Percentiles rank a stretch among this genome's conserved stretches.
phyloP scores from a whole-genome alignment of 1,140 invertebrate genomes.

The Acromyrmex heyeri region DNA sequence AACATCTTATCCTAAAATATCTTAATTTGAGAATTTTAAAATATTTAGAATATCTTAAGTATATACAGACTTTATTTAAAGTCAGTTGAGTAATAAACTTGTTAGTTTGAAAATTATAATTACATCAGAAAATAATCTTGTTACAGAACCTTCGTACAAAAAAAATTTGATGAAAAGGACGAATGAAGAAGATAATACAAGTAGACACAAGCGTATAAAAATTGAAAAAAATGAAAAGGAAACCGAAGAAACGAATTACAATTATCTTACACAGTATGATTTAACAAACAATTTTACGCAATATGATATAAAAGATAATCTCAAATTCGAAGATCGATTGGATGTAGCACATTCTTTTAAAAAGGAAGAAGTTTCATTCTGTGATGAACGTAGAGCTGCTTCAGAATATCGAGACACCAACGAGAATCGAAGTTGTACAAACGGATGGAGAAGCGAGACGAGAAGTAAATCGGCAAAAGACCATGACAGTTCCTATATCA shows the following conservation, averaged over 20 bases:
- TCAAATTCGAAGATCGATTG: conserved; percentile 8
- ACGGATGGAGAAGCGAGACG: background rate
- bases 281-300: background rate
- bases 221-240: background rate
- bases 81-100: background rate
- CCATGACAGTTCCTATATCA: background rate
- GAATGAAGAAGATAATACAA: conserved; percentile 8
- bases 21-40: too few relatives aligned
- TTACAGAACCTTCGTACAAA: background rate
- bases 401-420: conserved; percentile 31
- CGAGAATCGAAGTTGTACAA: background rate
- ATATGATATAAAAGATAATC: conserved; percentile 1
- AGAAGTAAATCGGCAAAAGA: conserved; percentile 9
- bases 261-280: background rate
- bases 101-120: conserved; percentile 4
- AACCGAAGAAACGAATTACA: background rate
- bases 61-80: background rate
- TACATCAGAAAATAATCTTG: background rate
- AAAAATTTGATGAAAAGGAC: conserved; percentile 19
- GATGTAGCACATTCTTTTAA: background rate
- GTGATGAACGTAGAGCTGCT: background rate
- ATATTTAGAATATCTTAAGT: background rate
- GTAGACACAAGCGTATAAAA: conserved; percentile 24
- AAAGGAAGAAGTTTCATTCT: background rate
- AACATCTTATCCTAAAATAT: background rate